Conservation (phyloP, 2,113 vertebrate species). For the Axis porcinus region DNA sequence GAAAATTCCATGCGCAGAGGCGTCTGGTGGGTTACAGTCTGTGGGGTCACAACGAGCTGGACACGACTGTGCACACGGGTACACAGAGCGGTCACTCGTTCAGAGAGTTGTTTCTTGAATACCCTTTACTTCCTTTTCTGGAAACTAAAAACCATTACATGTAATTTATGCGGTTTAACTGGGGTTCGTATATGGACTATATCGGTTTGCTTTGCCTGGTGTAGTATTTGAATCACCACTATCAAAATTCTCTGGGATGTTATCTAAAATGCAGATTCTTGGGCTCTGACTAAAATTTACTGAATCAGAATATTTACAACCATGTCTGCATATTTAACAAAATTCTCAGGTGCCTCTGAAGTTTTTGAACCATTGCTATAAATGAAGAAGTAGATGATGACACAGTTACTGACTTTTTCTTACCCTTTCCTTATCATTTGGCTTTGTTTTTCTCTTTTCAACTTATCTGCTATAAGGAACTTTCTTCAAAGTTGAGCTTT, state of each 20-base stretch:
- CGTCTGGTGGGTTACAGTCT: background rate
- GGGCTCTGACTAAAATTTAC: background rate
- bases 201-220: background rate
- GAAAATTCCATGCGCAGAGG: background rate
- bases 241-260: background rate
- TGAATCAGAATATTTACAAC: background rate
- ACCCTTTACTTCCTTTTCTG: background rate
- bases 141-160: background rate
- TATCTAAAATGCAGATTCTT: background rate
- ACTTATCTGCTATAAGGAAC: background rate
- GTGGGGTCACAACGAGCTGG: background rate
- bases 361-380: background rate
- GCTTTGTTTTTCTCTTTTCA: background rate
- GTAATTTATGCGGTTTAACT: background rate
- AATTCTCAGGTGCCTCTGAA: background rate
- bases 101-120: background rate
- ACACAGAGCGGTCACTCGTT: background rate
- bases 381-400: background rate
- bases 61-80: background rate
- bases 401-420: background rate
- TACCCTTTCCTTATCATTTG: background rate
- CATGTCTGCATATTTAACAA: background rate
- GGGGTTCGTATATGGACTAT: background rate
- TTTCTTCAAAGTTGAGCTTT: conserved; percentile 22
- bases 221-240: background rate